Base-by-base conservation (phyloP, 2,888 invertebrate genomes). In the Timema cristinae region DNA sequence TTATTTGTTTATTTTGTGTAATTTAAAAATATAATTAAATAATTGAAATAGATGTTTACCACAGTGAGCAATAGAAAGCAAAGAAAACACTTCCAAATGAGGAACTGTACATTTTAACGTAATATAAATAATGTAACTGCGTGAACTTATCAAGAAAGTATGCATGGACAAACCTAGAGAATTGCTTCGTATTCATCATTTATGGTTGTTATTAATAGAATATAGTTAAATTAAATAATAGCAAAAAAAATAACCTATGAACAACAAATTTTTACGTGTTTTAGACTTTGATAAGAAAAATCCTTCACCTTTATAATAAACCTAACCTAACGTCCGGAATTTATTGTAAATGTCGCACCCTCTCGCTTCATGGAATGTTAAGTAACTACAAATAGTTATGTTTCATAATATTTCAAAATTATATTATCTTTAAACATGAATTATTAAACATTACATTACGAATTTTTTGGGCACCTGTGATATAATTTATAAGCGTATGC, bases 141-240 rank as follows among this genome's bases (percentile, higher is more conserved):
- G 32, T 32, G 32, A 32, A 56, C 56, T n/a, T 63, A 48, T 63
- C 63, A 15, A 63, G 63, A 48, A 63, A 16, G 16, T 2, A 32
- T 32, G 32, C 32, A 32, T 32, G 32, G 32, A 32, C 32, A 54
- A 71, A 51, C 61, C 56, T 67, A 71, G 50, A 67, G 67, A 59
- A 63, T 70, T 66, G 73, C 73, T 73, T 73, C 67, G 68, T 73
- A 71, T 59, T 73, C 50, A 73, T 69, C 54, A 67, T 73, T 66
- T 71, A 71, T 69, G 71, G 69, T 71, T 67, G 72, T 73, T 71
- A 73, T 73, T 73, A 71, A 67, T 32, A 32, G 32, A 32, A 32
- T 32, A 32, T 32, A 32, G 32, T 32, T 32, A 32, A 63, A 59
- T 10, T 56, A 11, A n/a, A 59, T 5, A 59, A 59, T 16, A 59